Base-by-base conservation (phyloP, 2,797 vertebrate genomes). In the Cryptoblepharus egeriae region DNA sequence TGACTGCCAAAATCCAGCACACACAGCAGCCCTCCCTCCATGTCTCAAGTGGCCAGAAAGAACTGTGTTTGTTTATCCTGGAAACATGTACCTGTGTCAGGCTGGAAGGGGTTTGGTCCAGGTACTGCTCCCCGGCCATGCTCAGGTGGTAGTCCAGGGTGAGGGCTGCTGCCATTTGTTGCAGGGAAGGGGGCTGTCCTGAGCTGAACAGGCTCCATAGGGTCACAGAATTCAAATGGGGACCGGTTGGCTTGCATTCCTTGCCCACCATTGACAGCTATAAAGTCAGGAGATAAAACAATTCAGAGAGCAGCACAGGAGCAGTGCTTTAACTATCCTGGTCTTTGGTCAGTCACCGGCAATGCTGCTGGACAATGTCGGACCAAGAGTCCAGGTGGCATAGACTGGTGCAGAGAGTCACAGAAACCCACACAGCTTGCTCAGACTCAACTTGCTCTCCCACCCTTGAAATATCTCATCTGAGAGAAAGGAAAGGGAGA, bases 201-300 rank as follows among this genome's bases (percentile, higher is more conserved):
- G 82, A 91, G 77, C 89, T 95, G 95, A 58, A 89, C 92, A 57
- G 96, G 96, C 85, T 97, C 97, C 82, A 96, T 84, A 9, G 96
- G 93, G 63, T 95, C 94, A 52, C 97, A 97, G 93, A 97, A 97
- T 58, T 97, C 97, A 74, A 97, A 97, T 0, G 96, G 93, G 9
- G 96, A 90, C 89, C 95, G 97, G 83, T 88, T 69, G 5, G 88
- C 93, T 89, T 96, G 96, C 82, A 96, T 93, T 42, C 92, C 94
- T 82, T 96, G 95, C 71, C 93, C 94, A 0, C 96, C 95, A 30
- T 88, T 85, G 1, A 95, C 94, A 11, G 90, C 95, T 96, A n/a
- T 7, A 84, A 58, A 65, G 2, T 26, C 12, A 3, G 42, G 2
- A 39, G 20, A 69, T 26, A 73, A n/a, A 75, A 11, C 2, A 70